Evolutionary conservation across 2,113 vertebrate genomes (phyloP), one percentile per base, ranked within the genome.

Genomic region (Poeciliopsis retropinna): DNA sequence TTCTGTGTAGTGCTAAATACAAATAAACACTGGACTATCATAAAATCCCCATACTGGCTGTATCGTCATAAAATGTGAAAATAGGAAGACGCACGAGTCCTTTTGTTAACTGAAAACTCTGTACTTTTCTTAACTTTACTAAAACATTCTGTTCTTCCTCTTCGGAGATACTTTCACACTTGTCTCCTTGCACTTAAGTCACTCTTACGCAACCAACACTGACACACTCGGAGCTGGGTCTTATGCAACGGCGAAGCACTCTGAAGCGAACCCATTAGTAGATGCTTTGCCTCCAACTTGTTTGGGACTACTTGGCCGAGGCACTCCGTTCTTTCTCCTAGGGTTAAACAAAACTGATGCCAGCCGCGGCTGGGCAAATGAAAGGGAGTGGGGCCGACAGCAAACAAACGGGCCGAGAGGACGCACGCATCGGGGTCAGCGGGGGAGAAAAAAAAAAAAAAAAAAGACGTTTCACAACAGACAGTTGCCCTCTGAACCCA

Each of bases 141-240:
- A 28, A 13, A 60, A 64, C 60, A 37, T 51, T 34, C 28, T 57
- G 5, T 30, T 17, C 57, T 34, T 25, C 69, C 64, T 76, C 67
- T 79, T 80, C 60, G 13, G 44, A 57, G 72, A 81, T 1, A 25
- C 64, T 60, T 60, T 63, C 64, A 65, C 66, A 31, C 37, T 82
- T 27, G 51, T 76, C 57, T 81, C 44, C 77, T 60, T 77, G 72
- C 80, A 80, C 79, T 87, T 78, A 70, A 76, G 72, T 77, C 31
- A 30, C 32, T 65, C 72, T 87, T 89, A 88, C 67, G 81, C 88
- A 92, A 92, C 85, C 75, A 82, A 78, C 87, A 83, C 67, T 76
- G 79, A 85, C 67, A 84, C 60, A 76, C 54, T 71, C 62, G 75
- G 61, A 41, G 44, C 73, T 25, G 75, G 54, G 76, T 63, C 69